Evolutionary conservation across 37 sponge, comb jelly and placozoan genomes (phyloP).

Genomic region (Chondrosia reniformis): DNA sequence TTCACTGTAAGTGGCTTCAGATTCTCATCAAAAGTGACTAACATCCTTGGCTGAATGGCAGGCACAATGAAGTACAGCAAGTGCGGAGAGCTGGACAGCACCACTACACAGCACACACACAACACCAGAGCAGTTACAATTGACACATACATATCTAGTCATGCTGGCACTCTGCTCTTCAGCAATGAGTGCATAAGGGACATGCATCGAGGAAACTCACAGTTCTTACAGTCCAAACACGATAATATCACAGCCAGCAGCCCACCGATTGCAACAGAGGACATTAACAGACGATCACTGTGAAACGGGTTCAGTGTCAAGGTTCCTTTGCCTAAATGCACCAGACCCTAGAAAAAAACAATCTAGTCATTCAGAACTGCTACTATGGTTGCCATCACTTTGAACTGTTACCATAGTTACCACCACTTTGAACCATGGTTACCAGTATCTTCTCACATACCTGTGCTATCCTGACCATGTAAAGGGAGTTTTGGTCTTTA

Average conservation of each 20-base stretch:
- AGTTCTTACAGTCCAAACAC: conserved; percentile 76
- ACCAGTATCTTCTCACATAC: too few species aligned
- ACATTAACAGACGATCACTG: conserved; percentile 79
- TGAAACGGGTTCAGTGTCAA: conserved; percentile 94
- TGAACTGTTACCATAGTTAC: too few species aligned
- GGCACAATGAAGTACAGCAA: conserved; percentile 86
- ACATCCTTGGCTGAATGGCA: conserved; percentile 98
- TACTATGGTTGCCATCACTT: too few species aligned
- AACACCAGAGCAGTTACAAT: neutral
- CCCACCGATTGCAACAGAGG: conserved; percentile 86
- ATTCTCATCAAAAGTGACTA: conserved; percentile 84
- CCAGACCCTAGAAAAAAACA: conserved; percentile 75
- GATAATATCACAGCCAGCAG: conserved; percentile 71
- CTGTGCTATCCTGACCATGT: conserved; percentile 95
- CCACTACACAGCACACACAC: conserved; percentile 30
- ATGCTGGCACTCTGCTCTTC: neutral
- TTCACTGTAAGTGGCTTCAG: conserved; percentile 78
- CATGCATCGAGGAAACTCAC: conserved; percentile 31
- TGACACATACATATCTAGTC: neutral
- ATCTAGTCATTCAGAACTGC: conserved; percentile 33
- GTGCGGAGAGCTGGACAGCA: conserved; percentile 72
- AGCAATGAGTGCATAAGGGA: neutral
- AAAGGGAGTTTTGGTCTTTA: conserved; percentile 89
- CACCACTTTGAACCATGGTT: too few species aligned
- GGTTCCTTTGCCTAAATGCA: conserved; percentile 96